Conservation (phyloP, 2,797 vertebrate genomes). For the Limnodromus scolopaceus region DNA sequence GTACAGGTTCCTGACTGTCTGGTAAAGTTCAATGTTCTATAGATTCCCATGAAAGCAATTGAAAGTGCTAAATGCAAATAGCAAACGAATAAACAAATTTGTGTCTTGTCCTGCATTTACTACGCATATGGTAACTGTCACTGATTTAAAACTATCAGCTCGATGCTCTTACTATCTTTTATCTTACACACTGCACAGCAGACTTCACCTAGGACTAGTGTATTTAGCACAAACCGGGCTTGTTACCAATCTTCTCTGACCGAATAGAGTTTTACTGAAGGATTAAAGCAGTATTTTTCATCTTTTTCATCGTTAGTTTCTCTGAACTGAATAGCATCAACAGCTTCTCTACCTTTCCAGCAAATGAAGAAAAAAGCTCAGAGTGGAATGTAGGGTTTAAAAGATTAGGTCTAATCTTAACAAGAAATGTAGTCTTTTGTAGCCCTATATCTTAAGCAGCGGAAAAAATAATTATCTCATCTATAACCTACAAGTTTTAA, state of each 20-base stretch:
- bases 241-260: not conserved
- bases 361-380: not conserved
- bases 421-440: not conserved
- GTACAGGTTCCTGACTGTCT: not conserved
- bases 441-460: not conserved
- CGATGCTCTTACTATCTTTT: not conserved
- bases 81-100: not conserved
- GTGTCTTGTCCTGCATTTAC: not conserved
- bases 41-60: not conserved
- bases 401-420: not conserved
- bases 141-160: not conserved
- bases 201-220: not conserved
- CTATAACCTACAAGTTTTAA: not conserved
- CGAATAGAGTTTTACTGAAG: not conserved
- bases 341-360: not conserved
- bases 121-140: rapidly evolving
- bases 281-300: not conserved
- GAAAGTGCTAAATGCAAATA: not conserved
- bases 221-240: not conserved
- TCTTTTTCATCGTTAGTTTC: not conserved
- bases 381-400: not conserved
- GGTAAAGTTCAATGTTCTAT: not conserved
- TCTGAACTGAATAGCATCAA: not conserved
- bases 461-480: not conserved
- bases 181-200: not conserved